These are phyloP conservation scores for Philhelius pedissequus DNA, from an alignment of 2,888 invertebrate genomes.

Conservation along the genomic window DNA sequence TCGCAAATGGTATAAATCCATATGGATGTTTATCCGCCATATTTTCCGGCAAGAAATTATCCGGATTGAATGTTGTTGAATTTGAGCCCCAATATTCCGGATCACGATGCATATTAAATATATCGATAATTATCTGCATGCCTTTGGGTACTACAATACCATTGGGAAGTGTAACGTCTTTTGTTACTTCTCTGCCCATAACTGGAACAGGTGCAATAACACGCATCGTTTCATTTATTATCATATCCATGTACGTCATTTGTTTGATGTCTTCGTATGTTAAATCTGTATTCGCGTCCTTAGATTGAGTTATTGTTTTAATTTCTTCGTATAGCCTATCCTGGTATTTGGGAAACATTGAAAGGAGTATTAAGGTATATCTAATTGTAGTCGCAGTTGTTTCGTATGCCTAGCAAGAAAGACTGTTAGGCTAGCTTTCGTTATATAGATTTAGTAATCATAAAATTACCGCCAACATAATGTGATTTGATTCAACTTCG, in stretches of 20 bases:
- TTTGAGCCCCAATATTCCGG: conserved; percentile 75
- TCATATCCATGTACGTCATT: no score
- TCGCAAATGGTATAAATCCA: conserved; percentile 76
- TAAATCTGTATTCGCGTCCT: no score
- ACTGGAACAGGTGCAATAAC: conserved; percentile 76
- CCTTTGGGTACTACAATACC: conserved; percentile 74
- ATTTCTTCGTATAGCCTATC: no score
- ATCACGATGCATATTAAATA: conserved; percentile 76
- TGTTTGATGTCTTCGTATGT: no score
- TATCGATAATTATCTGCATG: conserved; percentile 74
- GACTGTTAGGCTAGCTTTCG: not conserved
- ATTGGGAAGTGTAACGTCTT: conserved; percentile 72
- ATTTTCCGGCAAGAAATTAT: conserved; percentile 76
- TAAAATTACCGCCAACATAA: conserved; percentile 73
- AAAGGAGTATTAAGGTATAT: conserved; percentile 39
- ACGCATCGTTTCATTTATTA: no score
- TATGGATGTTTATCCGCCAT: conserved; percentile 75
- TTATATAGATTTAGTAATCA: not conserved
- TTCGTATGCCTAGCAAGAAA: conserved; percentile 73
- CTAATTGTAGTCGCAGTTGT: conserved; percentile 73
- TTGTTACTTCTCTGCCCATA: conserved; percentile 72
- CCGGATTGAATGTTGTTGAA: conserved; percentile 76
- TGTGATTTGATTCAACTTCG: conserved; percentile 74
- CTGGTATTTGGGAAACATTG: no score
- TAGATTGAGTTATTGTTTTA: no score